phyloP scores from a whole-genome alignment of 2,888 invertebrate species.

The Drosophila suboccidentalis region DNA sequence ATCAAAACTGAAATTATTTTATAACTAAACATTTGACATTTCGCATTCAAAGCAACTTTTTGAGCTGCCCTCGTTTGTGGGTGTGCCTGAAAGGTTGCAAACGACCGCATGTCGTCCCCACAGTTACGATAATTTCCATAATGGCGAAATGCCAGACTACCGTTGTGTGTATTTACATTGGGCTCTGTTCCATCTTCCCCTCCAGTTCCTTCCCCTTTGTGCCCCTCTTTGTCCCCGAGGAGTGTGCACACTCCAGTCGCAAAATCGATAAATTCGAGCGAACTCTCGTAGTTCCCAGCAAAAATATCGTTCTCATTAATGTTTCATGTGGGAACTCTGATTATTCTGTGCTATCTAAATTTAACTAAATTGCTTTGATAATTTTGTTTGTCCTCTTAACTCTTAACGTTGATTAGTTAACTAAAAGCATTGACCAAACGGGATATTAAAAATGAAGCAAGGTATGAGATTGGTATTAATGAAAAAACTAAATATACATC shows the following conservation, averaged over 20 bases:
- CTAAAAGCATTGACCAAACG: too few species aligned
- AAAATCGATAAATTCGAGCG: conserved; percentile 60
- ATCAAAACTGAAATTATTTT: neutral
- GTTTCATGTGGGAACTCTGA: neutral
- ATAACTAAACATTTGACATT: neutral
- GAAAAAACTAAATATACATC: too few species aligned
- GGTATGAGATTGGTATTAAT: too few species aligned
- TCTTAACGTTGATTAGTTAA: conserved; percentile 14
- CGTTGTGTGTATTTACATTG: conserved; percentile 36
- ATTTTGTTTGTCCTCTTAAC: conserved; percentile 7
- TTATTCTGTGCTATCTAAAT: conserved; percentile 6
- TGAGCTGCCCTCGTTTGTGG: conserved; percentile 31
- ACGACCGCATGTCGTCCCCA: conserved; percentile 14
- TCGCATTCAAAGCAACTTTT: neutral
- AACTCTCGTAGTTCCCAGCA: conserved; percentile 22
- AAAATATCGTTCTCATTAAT: conserved; percentile 5
- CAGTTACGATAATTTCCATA: conserved; percentile 48
- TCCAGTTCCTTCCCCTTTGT: neutral
- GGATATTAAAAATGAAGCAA: too few species aligned
- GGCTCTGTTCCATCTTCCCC: conserved; percentile 6
- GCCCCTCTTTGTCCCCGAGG: neutral
- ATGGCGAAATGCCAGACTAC: conserved; percentile 51
- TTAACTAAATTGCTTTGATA: neutral
- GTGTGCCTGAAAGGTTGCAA: conserved; percentile 20
- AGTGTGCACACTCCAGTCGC: conserved; percentile 12